phyloP scores from a whole-genome alignment of 1,140 invertebrate genomes.

The Trichonephila clavipes region DNA sequence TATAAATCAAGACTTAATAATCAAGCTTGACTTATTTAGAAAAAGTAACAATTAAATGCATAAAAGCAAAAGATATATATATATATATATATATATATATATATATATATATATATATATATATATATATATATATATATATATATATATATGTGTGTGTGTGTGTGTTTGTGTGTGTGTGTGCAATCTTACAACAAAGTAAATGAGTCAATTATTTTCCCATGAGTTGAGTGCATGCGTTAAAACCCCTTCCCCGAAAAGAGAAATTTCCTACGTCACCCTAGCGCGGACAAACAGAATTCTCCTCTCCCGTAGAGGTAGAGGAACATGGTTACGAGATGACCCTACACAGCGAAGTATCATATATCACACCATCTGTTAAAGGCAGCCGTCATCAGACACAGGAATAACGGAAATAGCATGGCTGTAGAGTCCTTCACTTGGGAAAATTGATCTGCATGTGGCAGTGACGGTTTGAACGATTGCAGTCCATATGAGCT shows the following conservation, averaged over 20 bases:
- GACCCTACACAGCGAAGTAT: slow-evolving; percentile 12
- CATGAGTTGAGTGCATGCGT: background rate
- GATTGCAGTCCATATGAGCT: slow-evolving; percentile 11
- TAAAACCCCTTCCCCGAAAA: background rate
- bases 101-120: too few relatives aligned
- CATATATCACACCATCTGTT: slow-evolving; percentile 53
- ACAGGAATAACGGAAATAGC: slow-evolving; percentile 44
- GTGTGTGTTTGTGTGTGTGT: too few relatives aligned
- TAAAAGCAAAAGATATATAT: too few relatives aligned
- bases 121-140: too few relatives aligned
- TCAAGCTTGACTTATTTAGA: too few relatives aligned
- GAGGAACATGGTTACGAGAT: slow-evolving; percentile 8
- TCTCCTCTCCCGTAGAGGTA: background rate
- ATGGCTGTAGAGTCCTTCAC: slow-evolving; percentile 25
- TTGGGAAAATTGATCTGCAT: slow-evolving; percentile 38
- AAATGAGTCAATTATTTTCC: background rate
- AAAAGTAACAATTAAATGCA: too few relatives aligned
- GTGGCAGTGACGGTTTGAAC: slow-evolving; percentile 8
- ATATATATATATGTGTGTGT: background rate
- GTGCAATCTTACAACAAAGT: background rate
- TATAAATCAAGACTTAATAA: too few relatives aligned
- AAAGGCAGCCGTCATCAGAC: slow-evolving; percentile 25
- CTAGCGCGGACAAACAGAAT: slow-evolving; percentile 7
- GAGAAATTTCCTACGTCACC: background rate
- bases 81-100: too few relatives aligned